phyloP scores from a whole-genome alignment of 1,140 invertebrate genomes.

The Drosophila ficusphila region DNA sequence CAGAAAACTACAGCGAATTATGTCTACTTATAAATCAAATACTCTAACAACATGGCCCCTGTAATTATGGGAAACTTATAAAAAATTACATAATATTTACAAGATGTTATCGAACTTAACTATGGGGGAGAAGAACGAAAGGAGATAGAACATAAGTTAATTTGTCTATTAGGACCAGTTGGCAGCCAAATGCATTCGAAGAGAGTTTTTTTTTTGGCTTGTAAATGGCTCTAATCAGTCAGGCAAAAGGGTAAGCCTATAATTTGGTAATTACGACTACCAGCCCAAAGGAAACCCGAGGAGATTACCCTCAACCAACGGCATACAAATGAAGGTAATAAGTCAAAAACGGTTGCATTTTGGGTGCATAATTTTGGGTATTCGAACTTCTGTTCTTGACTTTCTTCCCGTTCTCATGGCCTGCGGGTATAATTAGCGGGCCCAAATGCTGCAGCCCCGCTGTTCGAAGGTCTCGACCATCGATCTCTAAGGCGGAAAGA shows the following conservation, averaged over 20 bases:
- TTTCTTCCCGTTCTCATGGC: slow-evolving; percentile 32
- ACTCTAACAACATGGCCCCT: slow-evolving; percentile 64
- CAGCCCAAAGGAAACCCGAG: slow-evolving; percentile 17
- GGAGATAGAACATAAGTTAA: slow-evolving; percentile 56
- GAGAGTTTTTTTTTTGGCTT: slow-evolving; percentile 41
- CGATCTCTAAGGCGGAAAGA: slow-evolving; percentile 26
- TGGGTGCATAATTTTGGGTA: slow-evolving; percentile 65
- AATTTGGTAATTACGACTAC: slow-evolving; percentile 72
- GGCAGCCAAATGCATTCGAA: slow-evolving; percentile 52
- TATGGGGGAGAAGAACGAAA: slow-evolving; percentile 34
- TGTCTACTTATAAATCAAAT: slow-evolving; percentile 76
- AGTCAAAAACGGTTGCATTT: slow-evolving; percentile 75
- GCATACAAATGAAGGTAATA: slow-evolving; percentile 69
- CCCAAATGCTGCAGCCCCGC: slow-evolving; percentile 52
- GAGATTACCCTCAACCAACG: slow-evolving; percentile 28
- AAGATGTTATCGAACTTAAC: slow-evolving; percentile 74
- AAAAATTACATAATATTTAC: slow-evolving; percentile 82
- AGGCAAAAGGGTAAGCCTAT: slow-evolving; percentile 79
- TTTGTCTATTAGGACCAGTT: slow-evolving; percentile 71
- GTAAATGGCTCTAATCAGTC: slow-evolving; percentile 81
- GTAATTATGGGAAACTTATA: slow-evolving; percentile 75
- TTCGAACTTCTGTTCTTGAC: slow-evolving; percentile 23
- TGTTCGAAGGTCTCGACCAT: slow-evolving; percentile 40
- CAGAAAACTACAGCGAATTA: slow-evolving; percentile 54
- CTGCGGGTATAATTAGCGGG: slow-evolving; percentile 73